Percentiles rank a stretch among this genome's conserved stretches.
phyloP scores from a whole-genome alignment of 2,113 vertebrate species.

The Corapipo altera region DNA sequence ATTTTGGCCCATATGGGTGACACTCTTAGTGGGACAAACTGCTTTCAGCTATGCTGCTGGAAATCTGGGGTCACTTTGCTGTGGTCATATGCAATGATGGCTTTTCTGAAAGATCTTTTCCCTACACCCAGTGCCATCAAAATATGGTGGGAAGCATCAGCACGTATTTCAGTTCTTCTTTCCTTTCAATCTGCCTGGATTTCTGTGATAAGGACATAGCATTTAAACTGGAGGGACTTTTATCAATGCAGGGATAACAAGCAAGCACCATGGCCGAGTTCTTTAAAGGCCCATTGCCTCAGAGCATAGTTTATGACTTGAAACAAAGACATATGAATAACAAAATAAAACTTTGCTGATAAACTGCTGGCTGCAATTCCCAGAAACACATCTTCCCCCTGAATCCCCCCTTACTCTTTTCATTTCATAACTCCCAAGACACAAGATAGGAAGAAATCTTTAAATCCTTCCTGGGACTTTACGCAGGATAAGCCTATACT shows the following conservation, averaged over 20 bases:
- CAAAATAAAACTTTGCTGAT: conserved; percentile 13
- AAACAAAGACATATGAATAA: background rate
- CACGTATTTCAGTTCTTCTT: background rate
- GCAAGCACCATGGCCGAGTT: background rate
- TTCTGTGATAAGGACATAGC: background rate
- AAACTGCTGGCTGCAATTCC: conserved; percentile 8
- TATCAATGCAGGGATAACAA: background rate
- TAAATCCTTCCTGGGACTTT: background rate
- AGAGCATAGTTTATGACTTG: background rate
- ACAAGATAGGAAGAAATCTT: background rate
- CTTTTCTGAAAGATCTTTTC: background rate
- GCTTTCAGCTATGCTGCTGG: background rate
- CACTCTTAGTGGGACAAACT: background rate
- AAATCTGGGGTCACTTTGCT: background rate
- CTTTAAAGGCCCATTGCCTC: background rate
- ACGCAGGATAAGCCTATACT: background rate
- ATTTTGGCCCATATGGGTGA: background rate
- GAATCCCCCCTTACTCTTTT: background rate
- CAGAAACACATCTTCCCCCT: background rate
- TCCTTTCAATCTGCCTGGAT: background rate
- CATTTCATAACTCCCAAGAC: conserved; percentile 10
- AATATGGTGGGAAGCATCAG: background rate
- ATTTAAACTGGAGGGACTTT: background rate
- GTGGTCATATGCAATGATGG: background rate
- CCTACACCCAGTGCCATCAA: background rate